Evolutionary conservation across 2,113 vertebrate genomes (phyloP), one percentile per base, ranked within the genome.

Genomic region (Sceloporus tristichus): DNA sequence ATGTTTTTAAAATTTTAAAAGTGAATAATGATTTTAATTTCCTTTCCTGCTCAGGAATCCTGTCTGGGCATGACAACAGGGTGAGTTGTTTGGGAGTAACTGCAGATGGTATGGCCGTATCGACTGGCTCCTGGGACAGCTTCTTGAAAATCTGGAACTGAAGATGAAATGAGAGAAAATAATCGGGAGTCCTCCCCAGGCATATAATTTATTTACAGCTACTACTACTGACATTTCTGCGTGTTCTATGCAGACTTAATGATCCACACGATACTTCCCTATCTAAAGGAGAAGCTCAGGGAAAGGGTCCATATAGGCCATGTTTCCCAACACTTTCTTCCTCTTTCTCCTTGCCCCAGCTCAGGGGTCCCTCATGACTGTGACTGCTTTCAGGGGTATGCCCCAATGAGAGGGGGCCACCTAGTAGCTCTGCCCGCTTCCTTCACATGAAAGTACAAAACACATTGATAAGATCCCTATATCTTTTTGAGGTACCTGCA

Each of bases 81-180:
- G 98, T 99, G 92, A 99, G 98, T 97, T 99, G 99, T 89, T 97
- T 99, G 71, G 99, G 99, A 0, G 98, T 99, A 84, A 98, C 98
- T 0, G 82, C 97, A 0, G 98, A 99, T 0, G 99, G 99, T 42
- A 99, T 99, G 99, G 99, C 99, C 0, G 98, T 98, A 89, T 98
- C 98, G 91, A 99, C 99, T 0, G 99, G 99, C 88, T 99, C 99
- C 94, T 99, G 99, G 98, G 99, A 99, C 95, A 99, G 98, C 96
- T 99, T 99, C 96, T 98, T 99, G 93, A 99, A 99, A 96, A 96
- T 99, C 89, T 99, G 99, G 99, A 99, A 99, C 96, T 99, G 96
- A 97, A 85, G 90, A 89, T 0, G 0, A 68, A 77, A 25, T 21
- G 82, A 59, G 21, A 65, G 68, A 25, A 80, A 85, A 79, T 92